Base-by-base conservation (phyloP, 2,888 invertebrate species). In the Drosophila meridionalis region DNA sequence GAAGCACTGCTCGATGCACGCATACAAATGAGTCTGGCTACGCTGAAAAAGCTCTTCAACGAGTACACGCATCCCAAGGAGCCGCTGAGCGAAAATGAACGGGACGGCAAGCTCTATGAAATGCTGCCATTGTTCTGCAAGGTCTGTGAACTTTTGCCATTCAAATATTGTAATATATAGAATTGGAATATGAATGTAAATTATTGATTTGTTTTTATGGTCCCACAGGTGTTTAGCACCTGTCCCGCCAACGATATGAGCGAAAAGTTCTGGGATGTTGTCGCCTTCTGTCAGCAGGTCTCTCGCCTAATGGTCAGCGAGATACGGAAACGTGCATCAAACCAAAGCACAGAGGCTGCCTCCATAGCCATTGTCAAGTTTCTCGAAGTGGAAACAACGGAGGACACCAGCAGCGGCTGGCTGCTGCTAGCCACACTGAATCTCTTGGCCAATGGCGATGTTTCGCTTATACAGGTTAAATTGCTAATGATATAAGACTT, bases 71-170 rank as follows among this genome's bases (percentile, higher is more conserved):
- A 99, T 93, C 97, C 98, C 45, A 94, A 96, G 43, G 96, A 97
- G 85, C 95, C 96, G 4, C 94, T 97, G 14, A 95, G 95, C 48
- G 97, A 97, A 77, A 94, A 95, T 64, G 98, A 98, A 92, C 95
- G 96, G 90, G 98, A 99, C 94, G 97, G 97, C 91, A 98, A 98
- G 93, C 94, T 99, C 14, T 99, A 99, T 94, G 98, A 98, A 93
- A 98, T 99, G 98, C 94, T 99, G 92, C 99, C 99, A 64, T 94
- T 99, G 45, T 99, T 99, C 94, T 99, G 98, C 94, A 99, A 99
- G 96, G 98, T 98, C 94, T 57, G 43, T 48, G n/a, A 8, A 14
- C 50, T 34, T 12, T 26, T 0, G 1, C 34, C 36, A 26, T 34
- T 14, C 8, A 6, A 26, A 20, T 20, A 20, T 45, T 11, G 11